Evolutionary conservation across 2,113 vertebrate genomes (phyloP), one percentile per base, ranked within the genome.

Genomic region (Eptatretus burgeri): DNA sequence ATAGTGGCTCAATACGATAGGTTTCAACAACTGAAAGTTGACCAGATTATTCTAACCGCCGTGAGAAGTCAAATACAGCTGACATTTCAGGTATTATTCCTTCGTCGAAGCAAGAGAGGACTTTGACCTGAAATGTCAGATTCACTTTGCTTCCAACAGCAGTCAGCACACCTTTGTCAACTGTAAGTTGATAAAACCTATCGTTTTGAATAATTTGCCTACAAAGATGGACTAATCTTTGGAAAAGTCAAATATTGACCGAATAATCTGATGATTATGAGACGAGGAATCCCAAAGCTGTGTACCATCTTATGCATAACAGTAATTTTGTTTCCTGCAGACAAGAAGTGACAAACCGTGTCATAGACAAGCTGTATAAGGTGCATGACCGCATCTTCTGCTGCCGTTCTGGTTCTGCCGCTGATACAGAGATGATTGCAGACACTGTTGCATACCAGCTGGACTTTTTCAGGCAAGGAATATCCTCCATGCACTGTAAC

Each of bases 301-400:
- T 19, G 2, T 66, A 49, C 20, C 18, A 50, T 9, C 1, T 52
- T 16, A 16, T 13, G 18, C 27, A 1, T 65, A 18, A 5, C 5
- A 64, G 9, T 56, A 10, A 52, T 3, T 20, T 19, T 20, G 51
- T 51, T 66, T 49, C 52, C 18, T 1, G 10, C 73, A 87, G 84
- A 27, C 49, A 67, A 0, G 18, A 79, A 0, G 79, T 88, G 70
- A 80, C 82, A 52, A 84, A 84, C 72, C 74, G 82, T 1, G 81
- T 85, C 67, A 85, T 83, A 74, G 80, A 88, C 72, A 88, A 85
- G 67, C 76, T 88, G 13, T 79, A 73, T 2, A 78, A 73, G 0
- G 74, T 88, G 2, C 81, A 85, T 66, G 72, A 82, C 1, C 78
- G 69, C 51, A 81, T 88, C 69, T 85, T 78, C 74, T 88, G 82